These are phyloP conservation scores for Drosophila burlai DNA, from an alignment of 1,140 invertebrate species.

Conservation along the genomic window DNA sequence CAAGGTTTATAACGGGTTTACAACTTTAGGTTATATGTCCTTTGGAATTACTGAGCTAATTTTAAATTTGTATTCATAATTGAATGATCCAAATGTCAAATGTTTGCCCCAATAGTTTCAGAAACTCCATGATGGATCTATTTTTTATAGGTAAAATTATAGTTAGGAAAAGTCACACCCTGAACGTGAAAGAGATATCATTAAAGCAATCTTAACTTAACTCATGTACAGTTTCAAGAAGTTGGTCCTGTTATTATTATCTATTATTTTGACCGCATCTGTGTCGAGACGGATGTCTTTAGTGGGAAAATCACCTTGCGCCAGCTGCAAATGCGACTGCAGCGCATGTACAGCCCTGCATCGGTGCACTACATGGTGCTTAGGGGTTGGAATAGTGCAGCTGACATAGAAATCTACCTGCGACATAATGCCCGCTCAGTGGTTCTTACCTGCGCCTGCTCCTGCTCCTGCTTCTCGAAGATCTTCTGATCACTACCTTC, in stretches of 20 bases:
- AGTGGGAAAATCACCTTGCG: slow-evolving; percentile 80
- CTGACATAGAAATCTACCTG: slow-evolving; percentile 73
- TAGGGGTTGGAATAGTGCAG: slow-evolving; percentile 72
- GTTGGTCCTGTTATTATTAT: neutral
- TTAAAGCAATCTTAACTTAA: neutral
- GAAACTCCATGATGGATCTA: neutral
- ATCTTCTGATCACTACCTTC: slow-evolving; percentile 46
- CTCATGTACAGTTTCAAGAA: neutral
- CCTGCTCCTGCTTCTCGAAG: slow-evolving; percentile 40
- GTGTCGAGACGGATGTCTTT: slow-evolving; percentile 40
- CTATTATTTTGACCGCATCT: slow-evolving; percentile 33
- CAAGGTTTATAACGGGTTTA: neutral
- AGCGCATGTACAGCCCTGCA: slow-evolving; percentile 68
- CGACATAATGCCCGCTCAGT: slow-evolving; percentile 57
- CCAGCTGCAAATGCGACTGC: slow-evolving; percentile 73
- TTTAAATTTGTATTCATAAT: no score
- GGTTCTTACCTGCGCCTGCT: slow-evolving; percentile 55
- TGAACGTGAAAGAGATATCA: neutral
- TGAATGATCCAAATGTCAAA: no score
- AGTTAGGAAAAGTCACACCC: neutral
- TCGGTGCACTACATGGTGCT: slow-evolving; percentile 50
- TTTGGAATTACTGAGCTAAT: no score
- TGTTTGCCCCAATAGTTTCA: neutral
- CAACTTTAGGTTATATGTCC: no score
- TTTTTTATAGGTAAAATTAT: neutral